These are phyloP conservation scores for Sandelia bainsii DNA, from an alignment of 2,797 vertebrate genomes.

Conservation along the genomic window DNA sequence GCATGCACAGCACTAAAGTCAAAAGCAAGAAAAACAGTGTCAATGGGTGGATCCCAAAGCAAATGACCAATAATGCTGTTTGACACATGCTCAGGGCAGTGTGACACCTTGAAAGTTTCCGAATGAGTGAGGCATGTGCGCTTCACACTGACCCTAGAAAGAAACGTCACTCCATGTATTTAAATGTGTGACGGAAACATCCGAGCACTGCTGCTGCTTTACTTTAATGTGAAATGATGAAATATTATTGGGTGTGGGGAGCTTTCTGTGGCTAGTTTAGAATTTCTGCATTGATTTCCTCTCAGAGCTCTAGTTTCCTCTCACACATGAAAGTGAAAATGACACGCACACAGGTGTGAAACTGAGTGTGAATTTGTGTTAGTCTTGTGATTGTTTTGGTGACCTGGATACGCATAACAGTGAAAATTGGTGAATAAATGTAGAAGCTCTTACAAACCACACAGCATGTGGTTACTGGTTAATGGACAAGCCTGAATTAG, in stretches of 20 bases:
- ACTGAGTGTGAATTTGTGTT: not conserved
- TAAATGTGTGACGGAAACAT: no score
- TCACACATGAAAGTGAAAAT: not conserved
- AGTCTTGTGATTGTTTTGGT: not conserved
- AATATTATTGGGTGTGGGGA: no score
- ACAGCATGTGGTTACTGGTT: not conserved
- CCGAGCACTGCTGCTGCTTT: no score
- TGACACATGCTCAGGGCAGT: not conserved
- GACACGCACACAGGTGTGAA: not conserved
- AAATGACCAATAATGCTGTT: constrained; percentile 24
- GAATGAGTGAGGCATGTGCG: no score
- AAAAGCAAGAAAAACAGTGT: constrained; percentile 26
- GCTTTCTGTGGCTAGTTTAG: no score
- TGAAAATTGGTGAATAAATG: not conserved
- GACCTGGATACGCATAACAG: not conserved
- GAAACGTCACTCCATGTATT: no score
- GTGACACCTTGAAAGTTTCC: not conserved
- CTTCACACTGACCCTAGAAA: no score
- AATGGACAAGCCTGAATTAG: no score
- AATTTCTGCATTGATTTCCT: no score
- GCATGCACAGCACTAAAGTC: constrained; percentile 41
- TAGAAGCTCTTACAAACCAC: not conserved
- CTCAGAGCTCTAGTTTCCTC: no score
- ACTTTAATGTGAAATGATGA: no score
- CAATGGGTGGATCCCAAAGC: constrained; percentile 14